phyloP scores from a whole-genome alignment of 2,888 invertebrate genomes.

The Psylliodes chrysocephalus region DNA sequence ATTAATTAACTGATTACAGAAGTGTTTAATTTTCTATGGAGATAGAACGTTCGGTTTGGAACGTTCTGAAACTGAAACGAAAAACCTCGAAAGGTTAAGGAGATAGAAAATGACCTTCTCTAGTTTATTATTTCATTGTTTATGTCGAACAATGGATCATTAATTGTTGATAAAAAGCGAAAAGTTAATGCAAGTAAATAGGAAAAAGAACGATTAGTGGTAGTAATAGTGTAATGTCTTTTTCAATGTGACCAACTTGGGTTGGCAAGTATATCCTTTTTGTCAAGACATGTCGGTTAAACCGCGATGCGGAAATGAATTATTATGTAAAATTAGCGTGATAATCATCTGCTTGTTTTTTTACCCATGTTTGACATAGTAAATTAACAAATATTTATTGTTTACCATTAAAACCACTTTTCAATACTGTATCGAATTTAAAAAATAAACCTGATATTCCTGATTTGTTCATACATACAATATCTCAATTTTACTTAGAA shows the following conservation, averaged over 20 bases:
- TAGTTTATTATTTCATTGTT: slow-evolving; percentile 18
- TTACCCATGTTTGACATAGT: too few relatives aligned
- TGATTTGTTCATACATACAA: too few relatives aligned
- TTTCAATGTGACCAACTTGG: neutral
- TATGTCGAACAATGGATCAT: slow-evolving; percentile 15
- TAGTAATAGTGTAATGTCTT: neutral
- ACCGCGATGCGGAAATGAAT: too few relatives aligned
- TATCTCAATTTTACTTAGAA: too few relatives aligned
- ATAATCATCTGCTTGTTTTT: too few relatives aligned
- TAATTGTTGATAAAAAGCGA: slow-evolving; percentile 15
- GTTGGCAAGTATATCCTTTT: neutral
- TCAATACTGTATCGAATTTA: too few relatives aligned
- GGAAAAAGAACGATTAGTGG: slow-evolving; percentile 3
- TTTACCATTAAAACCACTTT: too few relatives aligned
- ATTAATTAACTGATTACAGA: slow-evolving; percentile 1
- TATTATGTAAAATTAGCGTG: too few relatives aligned
- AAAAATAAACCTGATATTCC: too few relatives aligned
- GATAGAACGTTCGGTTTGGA: neutral
- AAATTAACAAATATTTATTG: too few relatives aligned
- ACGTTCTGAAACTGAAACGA: neutral
- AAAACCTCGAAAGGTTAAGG: slow-evolving; percentile 19
- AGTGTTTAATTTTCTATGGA: neutral
- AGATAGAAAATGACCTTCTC: slow-evolving; percentile 20
- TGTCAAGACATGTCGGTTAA: too few relatives aligned
- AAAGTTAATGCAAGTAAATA: slow-evolving; percentile 12